phyloP scores from a whole-genome alignment of 1,140 invertebrate species.

The Trachymyrmex septentrionalis region DNA sequence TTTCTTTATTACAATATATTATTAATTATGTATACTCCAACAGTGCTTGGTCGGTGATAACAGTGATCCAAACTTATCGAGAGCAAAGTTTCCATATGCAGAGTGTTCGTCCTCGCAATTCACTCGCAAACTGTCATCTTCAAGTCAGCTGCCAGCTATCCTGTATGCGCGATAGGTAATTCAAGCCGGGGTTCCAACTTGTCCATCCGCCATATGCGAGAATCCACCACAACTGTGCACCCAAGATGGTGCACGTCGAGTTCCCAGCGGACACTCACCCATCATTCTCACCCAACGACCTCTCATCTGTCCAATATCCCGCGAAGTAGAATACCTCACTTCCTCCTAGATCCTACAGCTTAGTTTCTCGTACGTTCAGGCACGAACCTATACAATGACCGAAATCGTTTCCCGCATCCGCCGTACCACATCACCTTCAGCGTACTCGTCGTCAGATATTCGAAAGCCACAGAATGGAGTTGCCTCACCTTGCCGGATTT shows the following conservation, averaged over 20 bases:
- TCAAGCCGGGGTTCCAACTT: slow-evolving; percentile 41
- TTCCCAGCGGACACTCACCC: slow-evolving; percentile 30
- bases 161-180: slow-evolving; percentile 25
- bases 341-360: neutral
- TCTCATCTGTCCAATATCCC: slow-evolving; percentile 44
- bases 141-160: slow-evolving; percentile 37
- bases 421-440: slow-evolving; percentile 24
- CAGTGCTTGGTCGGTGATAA: neutral
- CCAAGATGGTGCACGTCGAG: slow-evolving; percentile 25
- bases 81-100: neutral
- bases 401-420: slow-evolving; percentile 38
- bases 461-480: neutral
- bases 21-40: neutral
- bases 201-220: slow-evolving; percentile 34
- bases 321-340: slow-evolving; percentile 43
- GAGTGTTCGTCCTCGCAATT: neutral
- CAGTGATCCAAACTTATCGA: neutral
- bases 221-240: slow-evolving; percentile 31
- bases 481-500: neutral
- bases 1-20: neutral
- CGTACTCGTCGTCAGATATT: neutral
- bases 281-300: slow-evolving; percentile 14
- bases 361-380: neutral
- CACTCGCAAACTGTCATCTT: slow-evolving; percentile 49
- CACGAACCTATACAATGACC: slow-evolving; percentile 15